A percentile compares a stretch with the other conserved stretches of the same genome.
Conservation (phyloP, 1,140 invertebrate species). For the Trichomalopsis sarcophagae region DNA sequence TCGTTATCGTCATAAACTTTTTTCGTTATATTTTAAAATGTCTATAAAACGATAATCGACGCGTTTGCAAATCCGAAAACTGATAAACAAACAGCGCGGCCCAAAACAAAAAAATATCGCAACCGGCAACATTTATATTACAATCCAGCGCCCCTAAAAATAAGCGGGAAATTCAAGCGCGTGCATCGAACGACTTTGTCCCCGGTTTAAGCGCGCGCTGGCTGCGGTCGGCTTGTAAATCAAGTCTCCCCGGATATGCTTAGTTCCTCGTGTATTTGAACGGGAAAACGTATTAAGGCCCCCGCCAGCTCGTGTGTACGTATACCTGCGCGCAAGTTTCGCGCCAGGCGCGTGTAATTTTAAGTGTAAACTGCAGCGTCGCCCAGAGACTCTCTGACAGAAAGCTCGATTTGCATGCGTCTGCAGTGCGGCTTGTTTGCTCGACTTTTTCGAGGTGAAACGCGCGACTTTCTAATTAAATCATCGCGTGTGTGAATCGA, state of each 20-base stretch:
- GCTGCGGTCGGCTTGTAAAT: slow-evolving; percentile 14
- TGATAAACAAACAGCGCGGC: too few relatives aligned
- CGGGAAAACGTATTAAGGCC: slow-evolving; percentile 30
- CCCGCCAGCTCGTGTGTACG: background rate
- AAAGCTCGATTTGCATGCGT: slow-evolving; percentile 18
- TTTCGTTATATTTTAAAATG: too few relatives aligned
- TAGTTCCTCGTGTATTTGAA: slow-evolving; percentile 6
- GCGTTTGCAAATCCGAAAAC: too few relatives aligned
- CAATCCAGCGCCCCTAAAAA: background rate
- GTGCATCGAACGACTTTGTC: slow-evolving; percentile 30
- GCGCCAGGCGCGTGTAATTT: slow-evolving; percentile 15
- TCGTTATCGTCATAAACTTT: too few relatives aligned
- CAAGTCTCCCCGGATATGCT: slow-evolving; percentile 7
- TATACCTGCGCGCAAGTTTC: background rate
- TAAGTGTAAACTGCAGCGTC: slow-evolving; percentile 5
- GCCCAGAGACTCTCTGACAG: background rate
- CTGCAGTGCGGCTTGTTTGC: background rate
- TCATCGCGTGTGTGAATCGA: background rate
- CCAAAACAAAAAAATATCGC: too few relatives aligned
- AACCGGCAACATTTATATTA: background rate
- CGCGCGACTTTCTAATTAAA: too few relatives aligned
- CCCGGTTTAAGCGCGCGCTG: background rate
- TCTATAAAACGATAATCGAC: too few relatives aligned
- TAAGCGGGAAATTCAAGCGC: background rate
- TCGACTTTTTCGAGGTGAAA: background rate